Evolutionary conservation across 2,888 invertebrate species (phyloP).

Genomic region (Gastrophysa polygoni): DNA sequence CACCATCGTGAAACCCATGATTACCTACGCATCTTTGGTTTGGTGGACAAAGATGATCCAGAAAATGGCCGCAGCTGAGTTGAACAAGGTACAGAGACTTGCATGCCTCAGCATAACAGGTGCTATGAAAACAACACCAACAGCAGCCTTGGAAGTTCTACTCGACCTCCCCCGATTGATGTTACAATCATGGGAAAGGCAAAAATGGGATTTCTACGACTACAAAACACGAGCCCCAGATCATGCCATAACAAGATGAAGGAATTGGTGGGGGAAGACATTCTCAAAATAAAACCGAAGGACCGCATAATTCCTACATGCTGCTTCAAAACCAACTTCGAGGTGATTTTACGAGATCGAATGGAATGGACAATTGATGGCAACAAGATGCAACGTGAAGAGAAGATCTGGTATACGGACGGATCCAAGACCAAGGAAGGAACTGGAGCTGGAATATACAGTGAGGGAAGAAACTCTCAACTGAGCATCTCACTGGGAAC

Average conservation of each 20-base stretch:
- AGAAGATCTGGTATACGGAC: too few relatives aligned
- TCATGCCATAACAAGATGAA: background rate
- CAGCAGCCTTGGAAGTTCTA: background rate
- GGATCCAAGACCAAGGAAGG: too few relatives aligned
- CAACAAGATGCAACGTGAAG: too few relatives aligned
- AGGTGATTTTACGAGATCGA: too few relatives aligned
- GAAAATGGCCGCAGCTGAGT: background rate
- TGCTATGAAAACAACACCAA: too few relatives aligned
- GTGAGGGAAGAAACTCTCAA: too few relatives aligned
- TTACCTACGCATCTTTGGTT: background rate
- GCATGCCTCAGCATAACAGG: background rate
- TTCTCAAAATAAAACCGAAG: background rate
- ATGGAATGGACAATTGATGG: too few relatives aligned
- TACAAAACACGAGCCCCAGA: too few relatives aligned
- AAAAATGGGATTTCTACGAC: background rate
- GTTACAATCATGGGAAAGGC: background rate
- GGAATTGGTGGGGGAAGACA: background rate
- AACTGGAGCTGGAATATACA: too few relatives aligned
- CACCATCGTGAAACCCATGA: background rate
- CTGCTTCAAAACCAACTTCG: too few relatives aligned
- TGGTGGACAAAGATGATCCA: background rate
- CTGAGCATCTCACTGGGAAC: too few relatives aligned
- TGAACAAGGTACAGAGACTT: constrained; percentile 1
- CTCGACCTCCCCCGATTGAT: background rate
- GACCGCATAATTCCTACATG: too few relatives aligned